Base-by-base conservation (phyloP, 1,140 invertebrate genomes). In the Drosophila obscura region DNA sequence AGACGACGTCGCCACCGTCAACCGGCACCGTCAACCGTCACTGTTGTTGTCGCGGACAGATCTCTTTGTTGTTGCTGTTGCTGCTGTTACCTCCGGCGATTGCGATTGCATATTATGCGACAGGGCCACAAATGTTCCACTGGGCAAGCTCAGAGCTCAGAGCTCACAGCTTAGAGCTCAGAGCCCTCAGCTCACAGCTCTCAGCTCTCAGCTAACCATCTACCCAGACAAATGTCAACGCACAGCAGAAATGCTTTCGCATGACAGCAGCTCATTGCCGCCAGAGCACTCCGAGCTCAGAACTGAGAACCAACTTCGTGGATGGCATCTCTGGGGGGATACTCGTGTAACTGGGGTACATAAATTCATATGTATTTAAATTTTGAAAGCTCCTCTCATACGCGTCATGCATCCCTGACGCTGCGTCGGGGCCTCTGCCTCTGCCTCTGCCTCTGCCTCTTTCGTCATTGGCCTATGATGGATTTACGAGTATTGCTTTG, bases 21-120 rank as follows among this genome's bases (percentile, higher is more conserved):
- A 35, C 45, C 35, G 51, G 0, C 16, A 19, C 19, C 19, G 19
- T 19, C 19, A 19, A 19, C 19, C 43, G 58, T 44, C 63, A 48
- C 67, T 58, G 79, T 67, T 58, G 79, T 67, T 84, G 77, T 81
- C 79, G 79, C 78, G 68, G 65, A 81, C 79, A 81, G 78, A 81
- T 81, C 79, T 82, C 75, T 83, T 83, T 83, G 75, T 82, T 82
- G 80, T 74, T 72, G 71, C 1, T 39, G 35, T 1, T 39, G 35
- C 0, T 39, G 35, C 8, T 13, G 35, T 71, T 59, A 65, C 80
- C 65, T 62, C 64, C 53, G 74, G 69, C 80, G 75, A 79, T 83
- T 84, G 76, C 75, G 75, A 79, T 83, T 84, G 76, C 75, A 78
- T 69, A 77, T 77, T 78, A 78, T 71, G 71, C 77, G 71, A 73